phyloP scores from a whole-genome alignment of 2,888 invertebrate species.

The Acrobasis consociella region DNA sequence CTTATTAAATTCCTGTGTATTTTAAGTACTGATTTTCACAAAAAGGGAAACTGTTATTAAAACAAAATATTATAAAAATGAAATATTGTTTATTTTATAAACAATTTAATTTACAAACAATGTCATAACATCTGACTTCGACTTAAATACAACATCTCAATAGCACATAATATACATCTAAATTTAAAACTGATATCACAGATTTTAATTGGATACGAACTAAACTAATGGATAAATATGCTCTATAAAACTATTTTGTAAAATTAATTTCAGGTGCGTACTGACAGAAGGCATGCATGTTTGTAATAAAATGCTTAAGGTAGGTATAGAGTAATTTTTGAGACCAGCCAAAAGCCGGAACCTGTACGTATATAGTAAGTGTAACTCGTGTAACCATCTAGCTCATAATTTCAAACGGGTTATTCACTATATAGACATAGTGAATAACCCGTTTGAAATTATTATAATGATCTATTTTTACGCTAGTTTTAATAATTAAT shows the following conservation, averaged over 20 bases:
- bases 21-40: too few species aligned
- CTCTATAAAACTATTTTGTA: not conserved
- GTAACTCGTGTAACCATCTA: too few species aligned
- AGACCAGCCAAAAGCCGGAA: too few species aligned
- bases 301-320: not conserved
- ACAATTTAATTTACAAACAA: slow-evolving; percentile 69
- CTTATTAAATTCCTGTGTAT: too few species aligned
- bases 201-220: slow-evolving; percentile 36
- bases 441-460: too few species aligned
- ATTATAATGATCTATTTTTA: too few species aligned
- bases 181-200: slow-evolving; percentile 71
- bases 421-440: too few species aligned
- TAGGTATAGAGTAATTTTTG: too few species aligned
- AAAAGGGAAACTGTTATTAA: not conserved
- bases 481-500: too few species aligned
- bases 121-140: slow-evolving; percentile 59
- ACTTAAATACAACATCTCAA: slow-evolving; percentile 62
- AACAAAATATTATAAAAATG: slow-evolving; percentile 33
- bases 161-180: slow-evolving; percentile 48
- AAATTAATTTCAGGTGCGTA: not conserved
- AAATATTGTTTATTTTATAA: slow-evolving; percentile 75
- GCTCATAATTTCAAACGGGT: too few species aligned
- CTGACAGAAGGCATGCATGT: not conserved
- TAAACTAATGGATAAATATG: slow-evolving; percentile 17
- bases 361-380: too few species aligned